Base-by-base conservation (phyloP, 2,797 vertebrate genomes). In the Aselliscus stoliczkanus region DNA sequence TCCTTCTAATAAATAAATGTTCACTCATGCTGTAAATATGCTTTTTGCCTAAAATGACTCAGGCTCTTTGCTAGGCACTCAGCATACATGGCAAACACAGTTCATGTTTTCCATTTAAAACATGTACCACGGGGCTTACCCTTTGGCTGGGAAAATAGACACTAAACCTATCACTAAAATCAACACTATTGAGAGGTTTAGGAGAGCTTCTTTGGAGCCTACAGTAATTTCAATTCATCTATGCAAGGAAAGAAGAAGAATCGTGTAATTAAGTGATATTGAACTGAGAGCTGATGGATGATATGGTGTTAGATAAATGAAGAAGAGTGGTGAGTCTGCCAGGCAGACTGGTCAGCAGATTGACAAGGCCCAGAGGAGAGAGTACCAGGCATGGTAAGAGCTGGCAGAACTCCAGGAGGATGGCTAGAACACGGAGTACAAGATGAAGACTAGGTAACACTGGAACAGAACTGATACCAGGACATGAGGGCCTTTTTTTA, bases 161-260 rank as follows among this genome's bases (percentile, higher is more conserved):
- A 47, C 0, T 76, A 84, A 62, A 56, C 12, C 0, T 44, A 5
- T 75, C 88, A 44, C 29, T 94, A 54, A 82, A 90, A 73, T 47
- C 42, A 62, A 44, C 34, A 73, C 60, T 65, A 77, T 44, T 72
- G 31, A 88, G 34, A 20, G 23, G 60, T 81, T 60, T 4, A 73
- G 34, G 27, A 75, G 25, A 50, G 0, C 4, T 60, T 39, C 12
- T 92, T 77, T 18, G 15, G 4, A 82, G 2, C 12, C 25, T 67
- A 77, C 88, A 47, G 39, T 65, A 81, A 82, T 88, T 93, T 21
- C 27, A 67, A 29, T 87, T 90, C 64, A 88, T 65, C 39, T 77
- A 47, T 18, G 52, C 10, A 42, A 62, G 62, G 5, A 88, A 86
- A 37, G 50, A 86, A 58, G 20, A 21, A 37, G 12, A 56, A 29